Conservation (phyloP, 1,140 invertebrate species). For the Medauroidea extradentata region DNA sequence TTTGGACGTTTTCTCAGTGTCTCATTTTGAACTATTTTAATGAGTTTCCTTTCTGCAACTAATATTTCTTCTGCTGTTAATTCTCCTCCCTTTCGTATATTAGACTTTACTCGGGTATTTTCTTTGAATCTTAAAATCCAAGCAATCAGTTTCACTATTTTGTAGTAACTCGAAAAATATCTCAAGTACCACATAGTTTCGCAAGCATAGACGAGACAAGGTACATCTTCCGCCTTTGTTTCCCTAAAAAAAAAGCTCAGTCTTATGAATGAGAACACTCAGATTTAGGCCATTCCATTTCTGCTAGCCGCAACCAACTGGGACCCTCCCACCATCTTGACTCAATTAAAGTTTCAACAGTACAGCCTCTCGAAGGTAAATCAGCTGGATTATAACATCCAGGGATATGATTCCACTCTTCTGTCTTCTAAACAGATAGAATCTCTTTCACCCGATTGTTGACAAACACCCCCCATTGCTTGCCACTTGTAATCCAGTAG, state of each 20-base stretch:
- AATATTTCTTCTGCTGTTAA: conserved; percentile 8
- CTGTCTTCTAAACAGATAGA: background rate
- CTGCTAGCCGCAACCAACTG: conserved; percentile 26
- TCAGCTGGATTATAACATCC: conserved; percentile 42
- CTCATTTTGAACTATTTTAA: conserved; percentile 11
- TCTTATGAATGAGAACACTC: conserved; percentile 17
- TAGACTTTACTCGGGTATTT: conserved; percentile 13
- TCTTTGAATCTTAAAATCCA: conserved; percentile 28
- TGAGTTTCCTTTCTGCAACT: conserved; percentile 2
- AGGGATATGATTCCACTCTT: conserved; percentile 37
- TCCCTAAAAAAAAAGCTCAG: conserved; percentile 8
- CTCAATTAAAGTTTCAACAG: conserved; percentile 27
- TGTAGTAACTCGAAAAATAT: conserved; percentile 25
- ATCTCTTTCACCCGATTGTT: conserved; percentile 25
- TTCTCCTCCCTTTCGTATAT: background rate
- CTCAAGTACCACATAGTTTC: conserved; percentile 3
- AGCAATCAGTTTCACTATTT: conserved; percentile 27
- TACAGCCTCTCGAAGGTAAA: conserved; percentile 39
- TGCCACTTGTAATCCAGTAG: conserved; percentile 30
- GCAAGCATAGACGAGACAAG: background rate
- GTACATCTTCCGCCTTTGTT: background rate
- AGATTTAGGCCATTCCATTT: conserved; percentile 28
- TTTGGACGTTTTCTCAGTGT: background rate
- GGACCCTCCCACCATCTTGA: conserved; percentile 42
- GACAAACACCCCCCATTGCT: conserved; percentile 23